Base-by-base conservation (phyloP, 2,113 vertebrate genomes). In the Leptodactylus fuscus region DNA sequence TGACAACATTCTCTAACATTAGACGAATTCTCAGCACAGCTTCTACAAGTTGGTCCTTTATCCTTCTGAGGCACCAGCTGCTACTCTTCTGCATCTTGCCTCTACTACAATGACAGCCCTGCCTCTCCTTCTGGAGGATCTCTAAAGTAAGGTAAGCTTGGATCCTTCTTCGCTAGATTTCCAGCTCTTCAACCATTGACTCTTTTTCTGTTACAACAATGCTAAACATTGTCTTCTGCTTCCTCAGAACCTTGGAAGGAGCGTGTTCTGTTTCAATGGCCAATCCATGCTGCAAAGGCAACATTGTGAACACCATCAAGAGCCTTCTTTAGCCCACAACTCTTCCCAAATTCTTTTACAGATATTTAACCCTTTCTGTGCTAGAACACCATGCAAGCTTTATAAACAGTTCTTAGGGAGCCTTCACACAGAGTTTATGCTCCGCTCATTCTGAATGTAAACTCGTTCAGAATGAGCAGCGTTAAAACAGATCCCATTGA, bases 61-160 rank as follows among this genome's bases (percentile, higher is more conserved):
- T 36, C 22, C 65, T 69, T 69, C 65, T 36, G 60, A 69, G 32
- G 3, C 65, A 69, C 32, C 65, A 69, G 65, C 65, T 69, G 65
- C 32, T 18, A 1, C 15, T 34, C 60, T 65, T 29, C 29, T 16
- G 27, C 29, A 32, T 32, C 8, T 5, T 69, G 18, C 34, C 34
- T 11, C 32, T 20, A 10, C 18, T 38, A 36, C 12, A 34, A 20
- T 20, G 0, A 18, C 13, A 29, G 29, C 15, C 32, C 62, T 18
- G 29, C 32, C 62, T 67, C 62, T 67, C 62, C 62, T 67, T 67
- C 62, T 34, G 62, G n/a, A n/a, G n/a, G n/a, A n/a, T n/a, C n/a
- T n/a, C n/a, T 24, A 34, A 18, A 6, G 32, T 67, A 34, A 29
- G n/a, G 55, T 58, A 29, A 62, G 24, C 10, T 5, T 15, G 13